Base-by-base conservation (phyloP, 1,140 invertebrate genomes). In the Eumaeus atala region DNA sequence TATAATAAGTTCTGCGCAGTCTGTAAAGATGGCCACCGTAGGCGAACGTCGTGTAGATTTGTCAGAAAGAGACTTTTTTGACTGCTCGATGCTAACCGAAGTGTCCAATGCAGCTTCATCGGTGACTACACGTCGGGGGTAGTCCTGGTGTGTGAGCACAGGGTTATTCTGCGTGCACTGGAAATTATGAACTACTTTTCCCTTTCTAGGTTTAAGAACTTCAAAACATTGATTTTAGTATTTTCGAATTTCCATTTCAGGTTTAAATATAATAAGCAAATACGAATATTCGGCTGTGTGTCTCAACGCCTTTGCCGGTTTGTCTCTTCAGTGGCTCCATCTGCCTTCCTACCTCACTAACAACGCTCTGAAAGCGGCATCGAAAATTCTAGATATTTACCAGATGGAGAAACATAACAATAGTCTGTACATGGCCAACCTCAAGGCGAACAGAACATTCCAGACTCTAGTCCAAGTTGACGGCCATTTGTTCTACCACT, bases 221-320 rank as follows among this genome's bases (percentile, higher is more conserved):
- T n/a, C n/a, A n/a, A n/a, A n/a, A n/a, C n/a, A n/a, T n/a, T n/a
- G n/a, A n/a, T n/a, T n/a, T n/a, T n/a, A n/a, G n/a, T n/a, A n/a
- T n/a, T n/a, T n/a, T n/a, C n/a, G n/a, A n/a, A n/a, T 54, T 54
- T 62, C 28, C 52, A 42, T 72, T 71, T 11, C 72, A 84, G 82
- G 73, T 62, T 59, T 84, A 1, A 79, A 81, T 36, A 78, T 86
- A 57, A 70, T 79, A 50, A 80, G 54, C 38, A 84, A 79, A 68
- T 75, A 74, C 33, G 77, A 79, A 54, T 73, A 63, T 47, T 62
- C 72, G 9, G 11, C 54, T 3, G 40, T 77, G 53, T 67, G 68
- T 6, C 51, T 82, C 0, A 77, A 68, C 34, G 62, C 65, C 2
- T 76, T 79, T 37, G 64, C 67, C 0, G 72, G 68, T 0, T 50